Evolutionary conservation across 2,113 vertebrate species (phyloP), one percentile per base, ranked within the genome.

Genomic region (Mungos mungo): DNA sequence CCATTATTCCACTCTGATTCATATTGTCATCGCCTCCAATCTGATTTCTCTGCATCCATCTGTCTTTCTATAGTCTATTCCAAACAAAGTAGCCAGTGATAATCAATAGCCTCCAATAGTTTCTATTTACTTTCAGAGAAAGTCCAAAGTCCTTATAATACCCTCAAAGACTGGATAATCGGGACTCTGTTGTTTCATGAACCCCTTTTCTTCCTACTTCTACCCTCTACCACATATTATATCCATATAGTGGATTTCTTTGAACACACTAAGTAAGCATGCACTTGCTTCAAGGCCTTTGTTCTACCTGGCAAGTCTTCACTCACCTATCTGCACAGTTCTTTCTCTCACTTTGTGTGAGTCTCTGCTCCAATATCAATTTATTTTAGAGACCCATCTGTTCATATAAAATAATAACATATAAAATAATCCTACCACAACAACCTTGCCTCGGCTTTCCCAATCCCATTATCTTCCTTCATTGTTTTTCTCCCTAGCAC

Each of bases 111-210:
- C 19, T n/a, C 47, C 29, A 83, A 2, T 50, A 10, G 23, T 38
- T 77, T 93, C 74, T 82, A 77, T 60, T 82, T 18, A 41, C 38
- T 87, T 93, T 74, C 33, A 80, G 82, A 85, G 76, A 87, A 96
- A 93, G 11, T 14, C 50, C 31, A 54, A 77, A 27, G 0, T 86
- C 65, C 23, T 54, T 88, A 21, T 1, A 89, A 25, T 57, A 11
- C 7, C 13, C 13, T 91, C 10, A 57, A 31, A 33, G 14, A 14
- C 68, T 57, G 38, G 68, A 12, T 68, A 31, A 23, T 38, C 41
- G 57, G 50, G 21, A 33, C 1, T 1, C 35, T 12, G 7, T 7
- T 77, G 16, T 14, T 31, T 92, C 10, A 76, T 8, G 13, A 94
- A 71, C 10, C 38, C n/a, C 19, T 21, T 84, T 81, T 81, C 45